These are phyloP conservation scores for Macrochelys suwanniensis DNA, from an alignment of 2,797 vertebrate genomes.

Conservation along the genomic window DNA sequence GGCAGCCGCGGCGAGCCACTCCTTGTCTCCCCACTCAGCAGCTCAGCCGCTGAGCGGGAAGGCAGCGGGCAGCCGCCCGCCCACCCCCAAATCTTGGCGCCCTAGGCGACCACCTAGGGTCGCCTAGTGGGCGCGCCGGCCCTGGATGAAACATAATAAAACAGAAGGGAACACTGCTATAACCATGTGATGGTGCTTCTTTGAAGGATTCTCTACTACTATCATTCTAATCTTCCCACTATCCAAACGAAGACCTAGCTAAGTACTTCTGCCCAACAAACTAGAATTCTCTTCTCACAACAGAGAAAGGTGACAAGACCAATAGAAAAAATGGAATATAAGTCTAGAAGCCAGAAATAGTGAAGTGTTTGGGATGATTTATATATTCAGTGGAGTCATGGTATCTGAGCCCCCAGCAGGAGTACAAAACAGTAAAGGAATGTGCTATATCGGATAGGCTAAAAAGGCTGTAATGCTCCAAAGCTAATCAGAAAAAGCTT, in stretches of 20 bases:
- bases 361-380: background rate
- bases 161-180: background rate
- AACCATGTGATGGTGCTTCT: background rate
- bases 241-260: background rate
- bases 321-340: background rate
- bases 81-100: too few relatives aligned
- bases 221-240: background rate
- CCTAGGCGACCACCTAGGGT: too few relatives aligned
- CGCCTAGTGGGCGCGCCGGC: too few relatives aligned
- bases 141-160: background rate
- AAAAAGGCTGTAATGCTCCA: background rate
- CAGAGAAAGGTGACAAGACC: background rate
- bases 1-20: too few relatives aligned
- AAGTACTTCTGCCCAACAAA: background rate
- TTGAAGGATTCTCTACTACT: background rate
- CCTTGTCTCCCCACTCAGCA: too few relatives aligned
- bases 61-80: too few relatives aligned
- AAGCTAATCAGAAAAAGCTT: background rate
- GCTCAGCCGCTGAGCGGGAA: too few relatives aligned
- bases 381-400: background rate
- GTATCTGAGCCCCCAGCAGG: background rate
- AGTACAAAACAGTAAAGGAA: background rate
- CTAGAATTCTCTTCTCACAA: background rate
- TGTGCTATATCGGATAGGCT: background rate
- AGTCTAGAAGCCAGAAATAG: background rate